phyloP scores from a whole-genome alignment of 2,888 invertebrate species.

The Noctua janthe region DNA sequence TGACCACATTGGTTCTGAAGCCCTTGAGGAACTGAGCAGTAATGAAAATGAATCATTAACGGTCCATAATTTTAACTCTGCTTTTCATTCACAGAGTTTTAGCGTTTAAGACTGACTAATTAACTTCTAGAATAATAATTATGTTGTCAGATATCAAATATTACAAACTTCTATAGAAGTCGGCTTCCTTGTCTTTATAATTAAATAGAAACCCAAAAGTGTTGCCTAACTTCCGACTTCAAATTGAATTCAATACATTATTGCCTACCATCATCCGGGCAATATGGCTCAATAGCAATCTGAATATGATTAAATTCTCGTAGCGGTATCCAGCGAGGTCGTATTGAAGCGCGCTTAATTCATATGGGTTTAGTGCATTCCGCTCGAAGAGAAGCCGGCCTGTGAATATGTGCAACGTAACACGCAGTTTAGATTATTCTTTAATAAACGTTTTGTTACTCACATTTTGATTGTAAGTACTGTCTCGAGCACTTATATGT shows the following conservation, averaged over 20 bases:
- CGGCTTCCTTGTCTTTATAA: neutral
- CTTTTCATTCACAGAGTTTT: too few relatives aligned
- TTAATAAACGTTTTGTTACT: neutral
- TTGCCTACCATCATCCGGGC: neutral
- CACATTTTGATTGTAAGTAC: neutral
- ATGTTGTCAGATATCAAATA: neutral
- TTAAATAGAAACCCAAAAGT: neutral
- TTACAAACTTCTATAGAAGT: neutral
- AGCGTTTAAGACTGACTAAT: too few relatives aligned
- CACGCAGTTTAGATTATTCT: too few relatives aligned
- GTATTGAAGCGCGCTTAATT: slow-evolving; percentile 4
- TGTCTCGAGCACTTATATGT: too few relatives aligned
- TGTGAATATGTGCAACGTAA: neutral
- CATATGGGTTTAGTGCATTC: neutral
- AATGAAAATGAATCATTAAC: neutral
- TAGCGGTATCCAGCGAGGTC: neutral
- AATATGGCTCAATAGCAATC: neutral
- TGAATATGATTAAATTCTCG: slow-evolving; percentile 22
- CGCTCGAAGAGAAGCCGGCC: neutral
- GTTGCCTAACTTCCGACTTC: neutral
- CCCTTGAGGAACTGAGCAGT: neutral
- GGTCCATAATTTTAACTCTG: neutral
- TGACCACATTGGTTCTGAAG: neutral
- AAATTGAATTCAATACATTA: neutral
- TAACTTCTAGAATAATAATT: neutral